A percentile compares a stretch with the other conserved stretches of the same genome.
These are phyloP conservation scores for Conus ventricosus DNA, from an alignment of 1,140 invertebrate species.

Conservation along the genomic window DNA sequence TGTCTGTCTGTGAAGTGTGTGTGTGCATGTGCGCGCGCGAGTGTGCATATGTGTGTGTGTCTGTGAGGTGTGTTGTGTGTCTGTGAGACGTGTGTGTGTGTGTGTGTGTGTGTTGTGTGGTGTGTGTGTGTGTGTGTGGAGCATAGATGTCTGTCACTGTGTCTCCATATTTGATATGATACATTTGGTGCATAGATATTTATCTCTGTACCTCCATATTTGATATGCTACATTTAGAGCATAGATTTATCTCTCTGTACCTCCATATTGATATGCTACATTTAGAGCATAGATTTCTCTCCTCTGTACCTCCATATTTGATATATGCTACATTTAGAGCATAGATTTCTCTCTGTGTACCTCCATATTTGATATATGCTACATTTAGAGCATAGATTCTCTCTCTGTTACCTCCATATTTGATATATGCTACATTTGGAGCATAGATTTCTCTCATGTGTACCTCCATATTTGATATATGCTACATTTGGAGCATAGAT, in stretches of 20 bases:
- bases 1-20: neutral
- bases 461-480: no score
- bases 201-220: neutral
- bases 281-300: no score
- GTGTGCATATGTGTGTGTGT: conserved; percentile 11
- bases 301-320: no score
- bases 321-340: no score
- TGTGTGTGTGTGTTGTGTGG: no score
- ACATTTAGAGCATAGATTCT: no score
- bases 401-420: no score
- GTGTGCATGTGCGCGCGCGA: neutral
- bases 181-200: neutral
- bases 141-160: neutral
- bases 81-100: neutral
- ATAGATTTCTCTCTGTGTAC: no score
- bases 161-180: neutral
- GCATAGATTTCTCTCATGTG: no score
- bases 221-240: neutral
- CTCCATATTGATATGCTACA: neutral
- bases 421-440: no score
- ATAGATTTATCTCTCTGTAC: neutral
- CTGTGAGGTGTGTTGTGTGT: neutral
- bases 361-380: no score
- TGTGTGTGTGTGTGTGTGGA: conserved; percentile 4
- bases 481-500: no score